A percentile compares a stretch with the other conserved stretches of the same genome.
These are phyloP conservation scores for Styela plicata DNA, from an alignment of 23 tunicate species.

Conservation along the genomic window DNA sequence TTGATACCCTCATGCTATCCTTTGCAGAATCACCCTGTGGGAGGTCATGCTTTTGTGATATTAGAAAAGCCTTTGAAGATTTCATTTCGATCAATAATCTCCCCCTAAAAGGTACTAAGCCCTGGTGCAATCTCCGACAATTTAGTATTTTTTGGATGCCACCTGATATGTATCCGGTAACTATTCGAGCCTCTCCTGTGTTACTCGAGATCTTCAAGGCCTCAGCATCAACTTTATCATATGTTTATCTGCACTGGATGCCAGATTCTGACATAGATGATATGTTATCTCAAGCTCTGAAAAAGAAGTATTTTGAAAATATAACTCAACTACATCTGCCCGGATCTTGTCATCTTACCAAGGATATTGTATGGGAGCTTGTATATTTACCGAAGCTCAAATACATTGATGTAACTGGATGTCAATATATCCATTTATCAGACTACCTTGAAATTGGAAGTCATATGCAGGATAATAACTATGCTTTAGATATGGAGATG, in stretches of 20 bases:
- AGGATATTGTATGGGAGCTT: slow-evolving; percentile 8
- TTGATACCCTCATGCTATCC: background rate
- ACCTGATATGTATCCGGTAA: background rate
- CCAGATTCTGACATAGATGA: slow-evolving; percentile 1
- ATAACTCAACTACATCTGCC: background rate
- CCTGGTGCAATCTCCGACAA: background rate
- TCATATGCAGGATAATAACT: background rate
- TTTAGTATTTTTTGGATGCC: background rate
- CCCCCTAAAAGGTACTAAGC: background rate
- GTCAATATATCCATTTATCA: background rate
- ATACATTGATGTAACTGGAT: background rate
- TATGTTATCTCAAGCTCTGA: background rate
- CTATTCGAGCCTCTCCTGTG: background rate
- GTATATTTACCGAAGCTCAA: background rate
- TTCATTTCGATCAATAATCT: background rate
- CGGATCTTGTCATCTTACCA: background rate
- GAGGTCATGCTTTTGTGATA: background rate
- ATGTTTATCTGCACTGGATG: background rate
- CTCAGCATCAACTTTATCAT: background rate
- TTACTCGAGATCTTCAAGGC: background rate
- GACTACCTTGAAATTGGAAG: background rate
- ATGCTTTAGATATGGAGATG: background rate
- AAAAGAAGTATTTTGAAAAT: background rate
- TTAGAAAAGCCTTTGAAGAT: slow-evolving; percentile 4
- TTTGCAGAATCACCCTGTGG: background rate